Evolutionary conservation across 2,113 vertebrate genomes (phyloP).

Genomic region (Phycodurus eques): DNA sequence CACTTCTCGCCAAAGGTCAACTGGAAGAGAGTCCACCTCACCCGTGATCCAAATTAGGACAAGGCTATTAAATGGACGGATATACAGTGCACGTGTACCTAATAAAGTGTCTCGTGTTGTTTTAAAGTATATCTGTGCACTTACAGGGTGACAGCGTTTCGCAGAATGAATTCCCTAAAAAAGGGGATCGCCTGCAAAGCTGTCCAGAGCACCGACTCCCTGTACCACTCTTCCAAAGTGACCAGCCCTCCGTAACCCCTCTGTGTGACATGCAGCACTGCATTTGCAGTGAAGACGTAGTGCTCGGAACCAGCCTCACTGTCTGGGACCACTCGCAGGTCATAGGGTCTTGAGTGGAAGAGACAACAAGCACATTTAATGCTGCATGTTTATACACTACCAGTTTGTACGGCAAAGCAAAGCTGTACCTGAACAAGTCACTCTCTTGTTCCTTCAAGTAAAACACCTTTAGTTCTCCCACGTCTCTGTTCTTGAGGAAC

Average conservation of each 20-base stretch:
- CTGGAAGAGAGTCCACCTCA: no score
- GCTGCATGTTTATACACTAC: not conserved
- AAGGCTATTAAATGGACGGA: no score
- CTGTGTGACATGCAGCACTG: constrained; percentile 74
- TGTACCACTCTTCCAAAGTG: constrained; percentile 75
- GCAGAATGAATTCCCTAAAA: constrained; percentile 73
- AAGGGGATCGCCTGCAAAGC: constrained; percentile 71
- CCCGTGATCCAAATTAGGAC: no score
- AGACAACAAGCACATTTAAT: constrained; percentile 5
- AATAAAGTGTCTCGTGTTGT: no score
- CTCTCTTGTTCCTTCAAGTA: constrained; percentile 52
- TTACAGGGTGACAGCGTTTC: constrained; percentile 73
- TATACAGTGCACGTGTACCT: not conserved
- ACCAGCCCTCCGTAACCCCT: constrained; percentile 58
- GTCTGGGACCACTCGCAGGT: constrained; percentile 66
- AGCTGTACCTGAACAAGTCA: constrained; percentile 48
- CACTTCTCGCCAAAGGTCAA: no score
- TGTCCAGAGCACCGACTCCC: constrained; percentile 72
- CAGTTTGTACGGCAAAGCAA: not conserved
- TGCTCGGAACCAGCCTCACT: constrained; percentile 70
- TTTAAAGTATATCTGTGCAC: not conserved
- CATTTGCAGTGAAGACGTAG: constrained; percentile 75
- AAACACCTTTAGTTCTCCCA: constrained; percentile 33
- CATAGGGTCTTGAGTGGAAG: constrained; percentile 73
- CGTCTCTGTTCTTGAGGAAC: constrained; percentile 34